Evolutionary conservation across 2,113 vertebrate species (phyloP).

Genomic region (Melospiza melodia): DNA sequence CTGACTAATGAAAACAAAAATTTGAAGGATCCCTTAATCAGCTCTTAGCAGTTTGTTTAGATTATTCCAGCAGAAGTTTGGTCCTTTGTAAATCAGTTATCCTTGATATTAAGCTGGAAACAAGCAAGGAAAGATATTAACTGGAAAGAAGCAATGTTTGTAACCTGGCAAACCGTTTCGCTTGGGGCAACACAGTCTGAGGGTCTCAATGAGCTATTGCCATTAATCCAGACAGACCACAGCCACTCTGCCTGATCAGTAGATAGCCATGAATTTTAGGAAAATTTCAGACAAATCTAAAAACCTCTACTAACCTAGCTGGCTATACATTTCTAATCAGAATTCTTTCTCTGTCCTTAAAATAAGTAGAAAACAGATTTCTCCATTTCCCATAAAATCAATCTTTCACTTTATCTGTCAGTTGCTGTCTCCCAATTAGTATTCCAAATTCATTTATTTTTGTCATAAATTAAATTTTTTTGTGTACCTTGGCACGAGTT

Average conservation of each 20-base stretch:
- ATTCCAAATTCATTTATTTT: constrained; percentile 80
- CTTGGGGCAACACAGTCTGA: not conserved
- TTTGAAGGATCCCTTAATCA: not conserved
- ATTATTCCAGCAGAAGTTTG: not conserved
- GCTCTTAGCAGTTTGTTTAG: not conserved
- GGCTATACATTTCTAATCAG: constrained; percentile 74
- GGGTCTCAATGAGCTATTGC: not conserved
- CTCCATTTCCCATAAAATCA: constrained; percentile 78
- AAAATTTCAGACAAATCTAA: constrained; percentile 55
- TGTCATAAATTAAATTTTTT: constrained; percentile 73
- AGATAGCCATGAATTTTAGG: constrained; percentile 5
- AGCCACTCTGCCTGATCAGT: constrained; percentile 16
- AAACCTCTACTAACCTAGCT: constrained; percentile 42
- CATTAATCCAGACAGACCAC: not conserved
- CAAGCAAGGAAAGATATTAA: not conserved
- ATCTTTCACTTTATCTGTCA: constrained; percentile 76
- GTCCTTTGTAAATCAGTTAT: not conserved
- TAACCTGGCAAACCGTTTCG: not conserved
- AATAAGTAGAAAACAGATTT: constrained; percentile 82
- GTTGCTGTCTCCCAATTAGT: constrained; percentile 78
- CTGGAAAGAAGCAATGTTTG: not conserved
- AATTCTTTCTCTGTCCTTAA: constrained; percentile 78
- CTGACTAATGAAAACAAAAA: not conserved
- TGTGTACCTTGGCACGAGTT: constrained; percentile 65
- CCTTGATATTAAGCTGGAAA: not conserved